Base-by-base conservation (phyloP, 2,888 invertebrate genomes). In the Sarcophaga carnaria region DNA sequence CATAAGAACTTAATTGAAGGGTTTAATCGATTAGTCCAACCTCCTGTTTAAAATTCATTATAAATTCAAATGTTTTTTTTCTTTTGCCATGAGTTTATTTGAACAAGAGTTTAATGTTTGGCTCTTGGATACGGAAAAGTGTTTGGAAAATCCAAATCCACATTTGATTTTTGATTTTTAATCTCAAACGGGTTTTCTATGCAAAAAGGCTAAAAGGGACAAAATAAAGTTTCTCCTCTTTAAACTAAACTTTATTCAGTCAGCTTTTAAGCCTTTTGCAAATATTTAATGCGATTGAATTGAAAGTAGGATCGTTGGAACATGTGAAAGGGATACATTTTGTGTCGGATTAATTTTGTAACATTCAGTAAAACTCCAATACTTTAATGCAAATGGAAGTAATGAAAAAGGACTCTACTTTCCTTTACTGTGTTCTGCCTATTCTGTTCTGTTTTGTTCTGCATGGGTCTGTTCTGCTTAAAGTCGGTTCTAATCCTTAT, bases 291-390 rank as follows among this genome's bases (percentile, higher is more conserved):
- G 54, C 17, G 54, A 54, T 54, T 54, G 54, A 54, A 54, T 54
- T 54, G 17, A 3, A 17, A 17, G 14, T 17, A 4, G 14, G 54
- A 54, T 17, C 3, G 54, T 5, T 4, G 14, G 54, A 54, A 54
- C 54, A 54, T 54, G 54, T 54, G 17, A 54, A 54, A 54, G 5
- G 54, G 62, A 12, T 59, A 25, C 60, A 72, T 47, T 49, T 67
- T 67, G 25, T 47, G 59, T 14, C 12, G 80, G 22, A 66, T 80
- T 80, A 80, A 27, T 74, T 67, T 64, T 67, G 10, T 64, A 47
- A 60, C 47, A 47, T 74, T 67, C 17, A 54, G 14, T 62, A 14
- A 20, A 71, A 60, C 49, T 5, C 14, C 37, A 59, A 59, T 59
- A 66, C 77, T 60, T 25, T 25, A 54, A 54, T 54, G 54, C 54